These are phyloP conservation scores for Sisor rabdophorus DNA, from an alignment of 2,113 vertebrate species.

Conservation along the genomic window DNA sequence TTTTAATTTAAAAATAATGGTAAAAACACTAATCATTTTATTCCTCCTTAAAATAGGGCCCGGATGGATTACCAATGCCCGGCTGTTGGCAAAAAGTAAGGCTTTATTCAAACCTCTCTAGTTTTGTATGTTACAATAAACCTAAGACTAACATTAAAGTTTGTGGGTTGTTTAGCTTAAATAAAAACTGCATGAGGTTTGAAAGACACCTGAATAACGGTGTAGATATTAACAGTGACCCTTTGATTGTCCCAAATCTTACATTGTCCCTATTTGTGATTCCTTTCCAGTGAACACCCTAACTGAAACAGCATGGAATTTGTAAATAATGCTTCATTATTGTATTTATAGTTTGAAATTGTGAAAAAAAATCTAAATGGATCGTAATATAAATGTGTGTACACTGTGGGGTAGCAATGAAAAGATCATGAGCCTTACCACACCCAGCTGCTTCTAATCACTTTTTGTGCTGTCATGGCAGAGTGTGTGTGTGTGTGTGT, in stretches of 20 bases:
- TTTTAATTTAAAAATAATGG: not conserved
- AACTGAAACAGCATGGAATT: constrained; percentile 94
- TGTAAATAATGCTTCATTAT: constrained; percentile 92
- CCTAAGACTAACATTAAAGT: not conserved
- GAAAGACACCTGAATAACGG: constrained; percentile 6
- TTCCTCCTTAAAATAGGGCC: constrained; percentile 74
- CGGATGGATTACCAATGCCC: constrained; percentile 98
- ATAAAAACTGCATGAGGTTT: constrained; percentile 35
- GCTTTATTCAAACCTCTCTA: not conserved
- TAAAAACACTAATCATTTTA: constrained; percentile 1
- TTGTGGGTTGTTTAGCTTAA: not conserved
- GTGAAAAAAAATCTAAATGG: constrained; percentile 59
- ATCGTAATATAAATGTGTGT: constrained; percentile 62
- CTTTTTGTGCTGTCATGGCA: constrained; percentile 53
- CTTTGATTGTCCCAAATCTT: constrained; percentile 27
- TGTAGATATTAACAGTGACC: constrained; percentile 31
- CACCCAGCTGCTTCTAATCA: constrained; percentile 80
- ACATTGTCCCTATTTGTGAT: constrained; percentile 55
- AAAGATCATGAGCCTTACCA: constrained; percentile 69
- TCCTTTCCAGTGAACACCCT: constrained; percentile 93
- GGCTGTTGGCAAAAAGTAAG: constrained; percentile 99
- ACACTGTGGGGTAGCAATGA: constrained; percentile 60
- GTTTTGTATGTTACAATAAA: not conserved
- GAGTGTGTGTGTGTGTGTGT: constrained; percentile 40
- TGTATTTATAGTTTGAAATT: constrained; percentile 83